Conservation (phyloP, 2,797 vertebrate species). For the Garrulus glandarius region DNA sequence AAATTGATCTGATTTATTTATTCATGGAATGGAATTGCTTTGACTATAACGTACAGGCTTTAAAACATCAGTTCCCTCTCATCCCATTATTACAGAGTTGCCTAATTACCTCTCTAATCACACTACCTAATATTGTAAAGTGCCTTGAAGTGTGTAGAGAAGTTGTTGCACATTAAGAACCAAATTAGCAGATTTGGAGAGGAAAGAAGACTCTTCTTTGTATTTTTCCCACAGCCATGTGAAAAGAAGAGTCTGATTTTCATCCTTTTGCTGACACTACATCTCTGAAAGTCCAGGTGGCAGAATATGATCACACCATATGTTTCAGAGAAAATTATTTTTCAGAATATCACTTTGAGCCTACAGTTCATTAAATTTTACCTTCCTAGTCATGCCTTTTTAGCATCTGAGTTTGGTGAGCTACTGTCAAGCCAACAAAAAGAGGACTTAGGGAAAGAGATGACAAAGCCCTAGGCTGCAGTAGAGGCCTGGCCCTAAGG, state of each 20-base stretch:
- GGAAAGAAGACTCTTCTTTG: background rate
- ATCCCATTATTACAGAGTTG: background rate
- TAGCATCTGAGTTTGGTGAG: background rate
- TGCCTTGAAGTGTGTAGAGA: conserved; percentile 18
- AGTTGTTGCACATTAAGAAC: conserved; percentile 23
- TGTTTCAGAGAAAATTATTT: background rate
- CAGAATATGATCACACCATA: background rate
- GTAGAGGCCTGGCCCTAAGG: background rate
- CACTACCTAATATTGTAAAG: conserved; percentile 39
- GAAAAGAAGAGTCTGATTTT: background rate
- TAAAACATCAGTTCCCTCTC: background rate
- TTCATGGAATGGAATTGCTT: background rate
- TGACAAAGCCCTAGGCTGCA: background rate
- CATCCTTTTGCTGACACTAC: background rate
- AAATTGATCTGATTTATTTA: conserved; percentile 21
- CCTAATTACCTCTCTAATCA: conserved; percentile 50
- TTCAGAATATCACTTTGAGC: background rate
- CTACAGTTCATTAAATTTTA: background rate
- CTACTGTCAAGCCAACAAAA: background rate
- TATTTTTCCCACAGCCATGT: background rate
- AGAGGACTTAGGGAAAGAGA: background rate
- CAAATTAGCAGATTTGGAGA: conserved; percentile 17
- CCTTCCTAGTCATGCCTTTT: background rate
- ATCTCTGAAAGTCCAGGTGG: background rate
- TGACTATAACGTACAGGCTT: background rate